Evolutionary conservation across 2,797 vertebrate species (phyloP).

Genomic region (Pseudomugil tenellus): DNA sequence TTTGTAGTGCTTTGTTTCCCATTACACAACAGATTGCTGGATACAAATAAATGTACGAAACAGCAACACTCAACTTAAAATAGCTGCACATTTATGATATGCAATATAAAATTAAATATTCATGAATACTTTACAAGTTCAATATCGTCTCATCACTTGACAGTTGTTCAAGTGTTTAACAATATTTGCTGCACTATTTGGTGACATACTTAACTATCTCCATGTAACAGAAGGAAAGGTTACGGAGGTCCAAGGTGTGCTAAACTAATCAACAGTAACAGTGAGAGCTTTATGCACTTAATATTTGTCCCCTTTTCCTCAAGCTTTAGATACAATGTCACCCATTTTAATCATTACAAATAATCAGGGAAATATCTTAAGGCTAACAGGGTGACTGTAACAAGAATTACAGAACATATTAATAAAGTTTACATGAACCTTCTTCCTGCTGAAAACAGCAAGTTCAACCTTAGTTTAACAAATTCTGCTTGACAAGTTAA

Average conservation of each 20-base stretch:
- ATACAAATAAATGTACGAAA: constrained; percentile 76
- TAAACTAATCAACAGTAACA: constrained; percentile 66
- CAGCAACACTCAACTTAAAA: constrained; percentile 75
- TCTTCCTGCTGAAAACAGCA: constrained; percentile 34
- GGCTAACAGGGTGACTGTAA: constrained; percentile 74
- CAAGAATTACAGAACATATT: constrained; percentile 69
- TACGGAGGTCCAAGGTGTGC: constrained; percentile 73
- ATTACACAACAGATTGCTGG: constrained; percentile 71
- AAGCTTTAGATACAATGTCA: constrained; percentile 51
- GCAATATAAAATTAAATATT: constrained; percentile 70
- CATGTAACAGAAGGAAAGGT: constrained; percentile 65
- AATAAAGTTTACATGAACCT: constrained; percentile 44
- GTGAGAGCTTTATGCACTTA: constrained; percentile 69
- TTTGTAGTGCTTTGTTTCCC: constrained; percentile 61
- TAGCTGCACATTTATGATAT: constrained; percentile 82
- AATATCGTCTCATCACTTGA: constrained; percentile 55
- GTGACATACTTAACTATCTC: constrained; percentile 62
- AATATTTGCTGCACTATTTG: constrained; percentile 58
- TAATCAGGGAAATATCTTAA: constrained; percentile 57
- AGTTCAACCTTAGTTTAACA: constrained; percentile 30
- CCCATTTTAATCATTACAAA: constrained; percentile 45
- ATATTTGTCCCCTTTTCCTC: constrained; percentile 13
- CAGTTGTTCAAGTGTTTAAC: constrained; percentile 59
- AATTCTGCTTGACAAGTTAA: constrained; percentile 49
- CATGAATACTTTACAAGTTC: constrained; percentile 71